A percentile compares a stretch with the other conserved stretches of the same genome.
Conservation (phyloP, 2,113 vertebrate genomes). For the Boleophthalmus pectinirostris region DNA sequence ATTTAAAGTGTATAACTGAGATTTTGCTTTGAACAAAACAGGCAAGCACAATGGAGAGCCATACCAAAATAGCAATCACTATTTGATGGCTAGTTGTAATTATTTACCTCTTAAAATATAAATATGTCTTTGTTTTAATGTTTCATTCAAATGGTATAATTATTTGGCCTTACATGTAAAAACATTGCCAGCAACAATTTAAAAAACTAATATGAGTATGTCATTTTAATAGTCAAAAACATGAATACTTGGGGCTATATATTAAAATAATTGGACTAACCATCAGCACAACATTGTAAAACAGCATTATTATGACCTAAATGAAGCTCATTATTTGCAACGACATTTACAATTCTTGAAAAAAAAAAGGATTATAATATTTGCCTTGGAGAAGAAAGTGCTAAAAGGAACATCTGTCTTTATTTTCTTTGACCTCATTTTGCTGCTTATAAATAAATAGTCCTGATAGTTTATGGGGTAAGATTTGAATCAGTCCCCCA, state of each 20-base stretch:
- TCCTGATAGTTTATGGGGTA: conserved; percentile 22
- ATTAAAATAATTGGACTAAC: background rate
- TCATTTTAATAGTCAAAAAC: background rate
- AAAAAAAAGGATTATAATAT: background rate
- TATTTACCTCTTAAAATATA: background rate
- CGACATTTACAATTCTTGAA: background rate
- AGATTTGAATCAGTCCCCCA: conserved; percentile 36
- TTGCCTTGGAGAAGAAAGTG: conserved; percentile 13
- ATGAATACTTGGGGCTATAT: background rate
- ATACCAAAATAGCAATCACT: background rate
- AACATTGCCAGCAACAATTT: background rate
- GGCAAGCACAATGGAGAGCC: background rate
- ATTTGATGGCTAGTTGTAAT: background rate
- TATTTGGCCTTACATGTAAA: background rate
- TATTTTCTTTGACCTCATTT: background rate
- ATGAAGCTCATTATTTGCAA: conserved; percentile 1
- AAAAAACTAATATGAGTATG: background rate
- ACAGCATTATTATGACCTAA: conserved; percentile 5
- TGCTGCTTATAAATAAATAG: conserved; percentile 16
- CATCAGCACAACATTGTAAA: background rate
- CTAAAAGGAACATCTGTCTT: conserved; percentile 13
- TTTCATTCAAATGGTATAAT: background rate
- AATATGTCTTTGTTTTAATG: background rate
- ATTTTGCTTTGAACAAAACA: background rate
- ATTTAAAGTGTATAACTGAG: background rate